Conservation (phyloP, 2,113 vertebrate genomes). For the Burhinus oedicnemus region DNA sequence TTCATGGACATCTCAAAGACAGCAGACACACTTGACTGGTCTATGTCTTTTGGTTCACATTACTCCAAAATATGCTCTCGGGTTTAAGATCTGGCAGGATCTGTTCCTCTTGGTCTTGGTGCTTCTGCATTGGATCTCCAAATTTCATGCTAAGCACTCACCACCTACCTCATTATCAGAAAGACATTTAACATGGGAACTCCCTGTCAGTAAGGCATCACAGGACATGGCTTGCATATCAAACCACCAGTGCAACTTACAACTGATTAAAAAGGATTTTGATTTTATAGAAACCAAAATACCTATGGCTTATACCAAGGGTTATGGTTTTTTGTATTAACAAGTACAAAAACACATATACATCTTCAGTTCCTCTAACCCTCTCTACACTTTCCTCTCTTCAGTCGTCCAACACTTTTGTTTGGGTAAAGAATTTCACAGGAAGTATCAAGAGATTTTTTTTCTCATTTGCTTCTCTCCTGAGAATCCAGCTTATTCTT, state of each 20-base stretch:
- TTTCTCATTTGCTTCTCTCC: not conserved
- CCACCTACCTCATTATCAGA: not conserved
- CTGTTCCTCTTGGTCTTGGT: not conserved
- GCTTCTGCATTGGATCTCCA: not conserved
- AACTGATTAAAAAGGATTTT: not conserved
- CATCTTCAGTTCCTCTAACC: not conserved
- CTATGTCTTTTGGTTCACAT: not conserved
- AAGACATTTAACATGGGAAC: not conserved
- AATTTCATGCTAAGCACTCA: not conserved
- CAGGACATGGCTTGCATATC: not conserved
- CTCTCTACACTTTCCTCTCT: not conserved
- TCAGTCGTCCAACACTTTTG: not conserved
- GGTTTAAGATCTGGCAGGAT: not conserved
- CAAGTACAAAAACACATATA: fast-evolving
- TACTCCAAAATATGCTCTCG: not conserved
- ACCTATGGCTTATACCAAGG: not conserved
- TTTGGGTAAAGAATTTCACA: not conserved
- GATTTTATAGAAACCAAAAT: not conserved
- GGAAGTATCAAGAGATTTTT: not conserved
- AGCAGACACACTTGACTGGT: not conserved
- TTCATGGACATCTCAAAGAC: not conserved
- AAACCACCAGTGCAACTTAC: not conserved
- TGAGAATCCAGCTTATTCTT: not conserved
- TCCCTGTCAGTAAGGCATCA: not conserved
- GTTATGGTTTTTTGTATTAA: not conserved